Base-by-base conservation (phyloP, 1,140 invertebrate genomes). In the Cryptotermes secundus region DNA sequence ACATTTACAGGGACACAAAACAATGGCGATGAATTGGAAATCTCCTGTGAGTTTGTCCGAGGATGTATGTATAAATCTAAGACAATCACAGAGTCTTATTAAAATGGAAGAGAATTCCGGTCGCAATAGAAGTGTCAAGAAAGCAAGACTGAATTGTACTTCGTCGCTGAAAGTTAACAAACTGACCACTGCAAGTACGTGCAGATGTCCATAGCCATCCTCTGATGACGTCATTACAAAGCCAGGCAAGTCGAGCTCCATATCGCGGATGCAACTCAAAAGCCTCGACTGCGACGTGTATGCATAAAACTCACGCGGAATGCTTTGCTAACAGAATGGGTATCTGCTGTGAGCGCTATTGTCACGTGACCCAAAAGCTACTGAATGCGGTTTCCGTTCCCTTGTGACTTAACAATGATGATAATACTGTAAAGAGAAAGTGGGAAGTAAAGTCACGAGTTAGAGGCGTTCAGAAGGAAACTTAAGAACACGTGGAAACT, bases 401-500 rank as follows among this genome's bases (percentile, higher is more conserved):
- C 59, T 72, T 72, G 59, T 72, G n/a, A n/a, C n/a, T n/a, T 38
- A 72, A 72, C 59, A 72, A 72, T 72, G 59, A 72, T 72, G 59
- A 72, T 72, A 72, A 72, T 72, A 72, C n/a, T 72, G 26, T 31
- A 72, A 0, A 72, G 59, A 2, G 59, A 72, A 26, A 72, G 59
- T n/a, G 59, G 59, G 59, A 72, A 31, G 59, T 2, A 14, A 72
- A 72, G 59, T 72, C 59, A 72, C 59, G n/a, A 72, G 26, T 72
- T 72, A n/a, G 59, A 31, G 7, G 59, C n/a, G 31, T 31, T 72
- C 26, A 6, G 14, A 26, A 72, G 59, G 59, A 72, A 72, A 72
- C 59, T 72, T 72, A 72, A 72, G 59, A 72, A 72, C 59, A 72
- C n/a, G 59, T 72, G 59, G 59, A 72, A 72, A 72, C 59, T 72